phyloP scores from a whole-genome alignment of 1,140 invertebrate species.

The Sarcophaga bullata region DNA sequence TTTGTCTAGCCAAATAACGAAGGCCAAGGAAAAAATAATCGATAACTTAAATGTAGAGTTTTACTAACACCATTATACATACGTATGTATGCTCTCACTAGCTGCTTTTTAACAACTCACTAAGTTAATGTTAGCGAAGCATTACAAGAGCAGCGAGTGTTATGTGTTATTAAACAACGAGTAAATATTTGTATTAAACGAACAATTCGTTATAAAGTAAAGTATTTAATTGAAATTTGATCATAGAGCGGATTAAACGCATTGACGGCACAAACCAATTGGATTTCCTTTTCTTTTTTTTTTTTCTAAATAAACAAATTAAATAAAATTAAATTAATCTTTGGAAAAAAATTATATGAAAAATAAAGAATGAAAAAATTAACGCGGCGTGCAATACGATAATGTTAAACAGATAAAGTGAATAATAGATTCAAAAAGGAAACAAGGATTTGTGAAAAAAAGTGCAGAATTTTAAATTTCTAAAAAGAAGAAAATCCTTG shows the following conservation, averaged over 20 bases:
- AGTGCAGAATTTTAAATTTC: too few species aligned
- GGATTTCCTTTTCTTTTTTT: not conserved
- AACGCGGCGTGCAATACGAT: not conserved
- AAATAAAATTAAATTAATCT: not conserved
- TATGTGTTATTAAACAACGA: not conserved
- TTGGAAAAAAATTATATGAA: not conserved
- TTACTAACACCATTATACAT: too few species aligned
- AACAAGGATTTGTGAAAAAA: too few species aligned
- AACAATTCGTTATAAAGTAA: not conserved
- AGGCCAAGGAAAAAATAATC: conserved; percentile 9
- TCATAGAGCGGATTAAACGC: not conserved
- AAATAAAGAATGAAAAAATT: too few species aligned
- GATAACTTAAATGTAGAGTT: conserved; percentile 17
- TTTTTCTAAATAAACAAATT: not conserved
- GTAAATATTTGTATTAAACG: not conserved
- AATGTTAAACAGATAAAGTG: too few species aligned
- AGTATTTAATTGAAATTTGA: conserved; percentile 5
- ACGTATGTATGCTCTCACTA: too few species aligned
- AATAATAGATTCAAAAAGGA: too few species aligned
- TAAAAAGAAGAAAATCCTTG: too few species aligned
- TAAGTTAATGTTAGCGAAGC: too few species aligned
- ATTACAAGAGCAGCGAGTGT: too few species aligned
- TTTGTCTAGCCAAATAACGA: not conserved
- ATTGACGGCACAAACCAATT: not conserved
- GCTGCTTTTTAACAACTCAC: too few species aligned